phyloP scores from a whole-genome alignment of 2,888 invertebrate species.

The Rhogogaster chlorosoma region DNA sequence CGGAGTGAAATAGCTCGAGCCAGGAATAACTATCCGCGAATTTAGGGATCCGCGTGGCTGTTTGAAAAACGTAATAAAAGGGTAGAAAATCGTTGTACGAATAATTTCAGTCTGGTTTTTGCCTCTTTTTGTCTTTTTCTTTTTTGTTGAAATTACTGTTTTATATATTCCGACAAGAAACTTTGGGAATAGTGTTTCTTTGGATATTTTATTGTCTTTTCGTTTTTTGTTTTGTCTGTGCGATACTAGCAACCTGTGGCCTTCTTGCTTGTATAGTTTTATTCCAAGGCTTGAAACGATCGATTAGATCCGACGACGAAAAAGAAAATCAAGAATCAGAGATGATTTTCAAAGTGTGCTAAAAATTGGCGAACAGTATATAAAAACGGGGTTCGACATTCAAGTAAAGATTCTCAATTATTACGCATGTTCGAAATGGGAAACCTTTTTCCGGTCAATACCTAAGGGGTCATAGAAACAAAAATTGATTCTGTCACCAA shows the following conservation, averaged over 20 bases:
- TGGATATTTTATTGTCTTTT: not conserved
- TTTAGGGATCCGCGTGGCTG: not conserved
- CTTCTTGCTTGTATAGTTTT: not conserved
- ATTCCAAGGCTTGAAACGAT: not conserved
- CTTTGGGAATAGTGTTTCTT: not conserved
- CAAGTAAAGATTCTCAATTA: constrained; percentile 3
- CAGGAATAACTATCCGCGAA: not conserved
- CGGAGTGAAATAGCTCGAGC: not conserved
- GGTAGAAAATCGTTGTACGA: not conserved
- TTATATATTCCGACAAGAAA: not conserved
- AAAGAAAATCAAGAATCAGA: not conserved
- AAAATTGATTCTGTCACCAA: not conserved
- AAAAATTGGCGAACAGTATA: not conserved
- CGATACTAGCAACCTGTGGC: not conserved
- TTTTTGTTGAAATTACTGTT: too few relatives aligned
- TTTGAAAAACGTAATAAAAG: not conserved
- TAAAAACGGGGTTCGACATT: not conserved
- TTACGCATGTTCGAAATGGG: not conserved
- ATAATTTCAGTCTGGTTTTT: not conserved
- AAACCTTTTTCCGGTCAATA: not conserved
- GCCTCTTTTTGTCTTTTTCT: not conserved
- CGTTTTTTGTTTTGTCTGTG: too few relatives aligned
- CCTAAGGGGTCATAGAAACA: not conserved
- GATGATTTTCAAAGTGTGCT: not conserved
- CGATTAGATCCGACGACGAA: not conserved